Percentiles rank a stretch among this genome's conserved stretches.
These are phyloP conservation scores for Gulo gulo DNA, from an alignment of 2,113 vertebrate genomes.

Conservation along the genomic window DNA sequence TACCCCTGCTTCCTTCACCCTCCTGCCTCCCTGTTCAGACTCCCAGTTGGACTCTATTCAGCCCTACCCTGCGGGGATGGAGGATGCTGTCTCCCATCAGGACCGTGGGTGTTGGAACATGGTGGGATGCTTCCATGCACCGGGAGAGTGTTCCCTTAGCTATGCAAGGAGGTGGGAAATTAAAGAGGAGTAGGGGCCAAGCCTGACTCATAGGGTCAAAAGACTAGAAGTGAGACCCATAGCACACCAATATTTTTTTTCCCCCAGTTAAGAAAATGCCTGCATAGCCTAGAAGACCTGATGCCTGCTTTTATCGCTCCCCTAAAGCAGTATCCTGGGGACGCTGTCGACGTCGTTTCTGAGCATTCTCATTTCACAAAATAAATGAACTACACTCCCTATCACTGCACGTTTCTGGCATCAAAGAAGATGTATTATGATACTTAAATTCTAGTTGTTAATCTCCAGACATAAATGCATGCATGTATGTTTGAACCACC, in stretches of 20 bases:
- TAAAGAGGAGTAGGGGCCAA: accelerated
- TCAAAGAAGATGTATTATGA: slow-evolving; percentile 51
- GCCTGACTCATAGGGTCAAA: no score
- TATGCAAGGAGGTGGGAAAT: accelerated
- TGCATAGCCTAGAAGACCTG: no score
- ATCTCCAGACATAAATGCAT: neutral
- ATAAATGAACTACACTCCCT: neutral
- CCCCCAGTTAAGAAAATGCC: neutral
- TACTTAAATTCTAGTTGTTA: slow-evolving; percentile 69
- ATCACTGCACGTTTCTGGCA: slow-evolving; percentile 19
- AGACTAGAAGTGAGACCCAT: neutral
- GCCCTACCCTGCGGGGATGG: accelerated
- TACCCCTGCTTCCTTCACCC: no score
- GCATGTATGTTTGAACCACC: neutral
- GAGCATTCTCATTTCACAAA: slow-evolving; percentile 68
- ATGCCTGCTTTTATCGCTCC: neutral
- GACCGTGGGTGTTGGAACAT: accelerated
- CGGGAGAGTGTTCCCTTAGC: accelerated
- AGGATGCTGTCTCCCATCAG: neutral
- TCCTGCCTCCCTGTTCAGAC: neutral
- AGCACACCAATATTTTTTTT: neutral
- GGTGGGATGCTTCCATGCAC: accelerated
- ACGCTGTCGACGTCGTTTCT: slow-evolving; percentile 45
- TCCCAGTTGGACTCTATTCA: accelerated
- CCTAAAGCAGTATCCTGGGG: neutral